Evolutionary conservation across 2,113 vertebrate species (phyloP), one percentile per base, ranked within the genome.

Genomic region (Channa argus): DNA sequence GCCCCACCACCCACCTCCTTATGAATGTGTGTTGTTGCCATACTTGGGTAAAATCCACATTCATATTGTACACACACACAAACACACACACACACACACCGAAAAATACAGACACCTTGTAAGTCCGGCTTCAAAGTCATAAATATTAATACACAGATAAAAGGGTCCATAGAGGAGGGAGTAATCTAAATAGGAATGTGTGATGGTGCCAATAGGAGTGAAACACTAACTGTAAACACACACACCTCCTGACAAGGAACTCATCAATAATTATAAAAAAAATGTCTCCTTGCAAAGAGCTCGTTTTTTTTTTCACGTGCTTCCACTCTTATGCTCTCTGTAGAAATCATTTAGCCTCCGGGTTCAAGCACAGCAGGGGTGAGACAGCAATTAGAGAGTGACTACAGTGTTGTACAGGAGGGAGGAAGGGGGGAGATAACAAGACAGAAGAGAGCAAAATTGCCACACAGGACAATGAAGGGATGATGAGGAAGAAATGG

Each of bases 261-360:
- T 91, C 88, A 88, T 88, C 81, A 92, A 90, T 88, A 90, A 88
- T 83, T 77, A 92, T 88, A 9, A 65, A 70, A 55, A 74, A 61
- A 79, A 59, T 52, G 63, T 80, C 65, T 82, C 38, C 54, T 86
- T 60, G 60, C 56, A 74, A 83, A 81, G 67, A 38, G 70, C 64
- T 88, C 78, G 24, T 24, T 39, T 81, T 90, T 82, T 82, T 41
- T 88, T 91, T 86, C 12, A 34, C 55, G 43, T 56, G 51, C 77
- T 83, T 84, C 71, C 69, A 46, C 76, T 83, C 66, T 71, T 43
- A 62, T 61, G 69, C 83, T 89, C 77, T 74, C 88, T 74, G 86
- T 71, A 90, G 86, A 91, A 91, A 88, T 74, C 79, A 91, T 92
- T 93, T 93, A 92, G 93, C 93, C 90, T 93, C 69, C 45, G 74